phyloP scores from a whole-genome alignment of 2,113 vertebrate genomes.

The Pelecanoides urinatrix region DNA sequence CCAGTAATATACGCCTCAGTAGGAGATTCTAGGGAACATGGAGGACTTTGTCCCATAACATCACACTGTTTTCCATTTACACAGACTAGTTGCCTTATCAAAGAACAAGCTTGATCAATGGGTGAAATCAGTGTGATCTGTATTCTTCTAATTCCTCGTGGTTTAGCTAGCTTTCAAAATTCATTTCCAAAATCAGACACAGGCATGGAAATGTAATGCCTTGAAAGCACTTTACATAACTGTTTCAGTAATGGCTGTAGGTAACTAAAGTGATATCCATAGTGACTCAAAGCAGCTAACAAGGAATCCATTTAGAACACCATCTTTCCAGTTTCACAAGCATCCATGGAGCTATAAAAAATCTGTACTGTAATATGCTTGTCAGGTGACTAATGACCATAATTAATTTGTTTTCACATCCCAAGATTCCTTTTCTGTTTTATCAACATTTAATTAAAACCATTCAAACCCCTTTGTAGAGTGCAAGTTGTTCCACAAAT shows the following conservation, averaged over 20 bases:
- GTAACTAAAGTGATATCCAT: conserved; percentile 33
- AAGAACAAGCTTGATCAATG: not conserved
- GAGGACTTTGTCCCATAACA: not conserved
- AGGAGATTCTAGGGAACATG: not conserved
- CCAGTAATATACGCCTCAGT: not conserved
- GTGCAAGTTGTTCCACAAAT: conserved; percentile 8
- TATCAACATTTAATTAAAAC: conserved; percentile 65
- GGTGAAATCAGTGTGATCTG: not conserved
- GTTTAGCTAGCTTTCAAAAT: not conserved
- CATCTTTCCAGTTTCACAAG: conserved; percentile 42
- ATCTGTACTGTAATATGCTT: conserved; percentile 34
- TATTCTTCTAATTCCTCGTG: not conserved
- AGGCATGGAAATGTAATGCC: not conserved
- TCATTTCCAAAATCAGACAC: not conserved
- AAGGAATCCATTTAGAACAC: conserved; percentile 41
- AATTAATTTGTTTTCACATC: conserved; percentile 46
- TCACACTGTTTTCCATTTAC: not conserved
- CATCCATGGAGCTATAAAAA: conserved; percentile 51
- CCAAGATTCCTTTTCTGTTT: conserved; percentile 66
- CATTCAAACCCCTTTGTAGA: conserved; percentile 23
- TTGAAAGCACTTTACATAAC: conserved; percentile 17
- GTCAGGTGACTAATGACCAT: conserved; percentile 58
- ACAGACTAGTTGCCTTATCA: not conserved
- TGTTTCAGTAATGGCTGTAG: conserved; percentile 14
- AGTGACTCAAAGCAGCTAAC: conserved; percentile 35